A percentile compares a stretch with the other conserved stretches of the same genome.
phyloP scores from a whole-genome alignment of 1,140 invertebrate genomes.

The Alviniconcha marisindica region DNA sequence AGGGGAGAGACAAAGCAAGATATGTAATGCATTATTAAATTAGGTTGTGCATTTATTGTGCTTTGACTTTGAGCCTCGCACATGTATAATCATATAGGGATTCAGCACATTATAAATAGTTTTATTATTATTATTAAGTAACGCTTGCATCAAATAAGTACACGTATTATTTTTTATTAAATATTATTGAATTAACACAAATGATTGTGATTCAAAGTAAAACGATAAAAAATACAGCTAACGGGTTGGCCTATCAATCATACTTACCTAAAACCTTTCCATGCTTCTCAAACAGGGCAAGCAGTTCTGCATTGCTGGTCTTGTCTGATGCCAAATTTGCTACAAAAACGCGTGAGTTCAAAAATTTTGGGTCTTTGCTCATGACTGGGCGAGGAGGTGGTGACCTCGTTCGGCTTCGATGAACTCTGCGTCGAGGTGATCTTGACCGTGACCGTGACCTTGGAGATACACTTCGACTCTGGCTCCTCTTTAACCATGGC shows the following conservation, averaged over 20 bases:
- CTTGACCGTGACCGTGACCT: conserved; percentile 34
- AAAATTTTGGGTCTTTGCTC: conserved; percentile 81
- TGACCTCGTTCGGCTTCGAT: conserved; percentile 7
- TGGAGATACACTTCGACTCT: conserved; percentile 22
- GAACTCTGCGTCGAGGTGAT: conserved; percentile 32
- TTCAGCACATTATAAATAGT: no score
- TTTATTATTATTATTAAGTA: no score
- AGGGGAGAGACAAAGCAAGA: no score
- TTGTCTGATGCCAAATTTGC: conserved; percentile 83
- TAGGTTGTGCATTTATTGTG: no score
- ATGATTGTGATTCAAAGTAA: no score
- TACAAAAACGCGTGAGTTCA: conserved; percentile 85
- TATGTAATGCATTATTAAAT: no score
- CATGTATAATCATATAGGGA: no score
- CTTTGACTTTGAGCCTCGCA: no score
- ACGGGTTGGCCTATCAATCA: conserved; percentile 16
- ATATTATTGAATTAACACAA: no score
- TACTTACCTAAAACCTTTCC: conserved; percentile 79
- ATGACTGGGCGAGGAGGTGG: conserved; percentile 46
- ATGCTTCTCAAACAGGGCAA: conserved; percentile 85
- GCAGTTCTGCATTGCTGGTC: conserved; percentile 82
- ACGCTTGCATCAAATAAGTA: no score
- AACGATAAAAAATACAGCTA: no score
- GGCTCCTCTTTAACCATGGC: conserved; percentile 35
- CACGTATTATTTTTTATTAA: no score